Evolutionary conservation across 1,140 invertebrate genomes (phyloP), one percentile per base, ranked within the genome.

Genomic region (Aphaenogaster rudis): DNA sequence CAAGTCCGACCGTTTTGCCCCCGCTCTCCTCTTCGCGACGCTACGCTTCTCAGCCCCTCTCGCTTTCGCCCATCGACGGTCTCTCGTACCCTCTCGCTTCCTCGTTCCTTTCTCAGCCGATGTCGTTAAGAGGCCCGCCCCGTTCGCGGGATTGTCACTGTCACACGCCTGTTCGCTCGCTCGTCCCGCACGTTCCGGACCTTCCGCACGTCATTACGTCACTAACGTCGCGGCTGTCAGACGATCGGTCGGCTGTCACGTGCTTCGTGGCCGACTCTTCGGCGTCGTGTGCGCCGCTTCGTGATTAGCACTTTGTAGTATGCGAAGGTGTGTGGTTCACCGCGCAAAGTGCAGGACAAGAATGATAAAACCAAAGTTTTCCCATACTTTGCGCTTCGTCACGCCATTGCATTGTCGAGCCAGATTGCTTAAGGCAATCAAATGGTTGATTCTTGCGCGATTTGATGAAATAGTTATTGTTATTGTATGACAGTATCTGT

Each of bases 1-100:
- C 95, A 95, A 95, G 94, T 95, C 95, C 94, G 94, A 93, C 94
- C 82, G 59, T 77, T 88, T 66, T 77, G 52, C 84, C 81, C 64
- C 64, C 81, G 72, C 67, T 88, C 81, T 59, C 80, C 61, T 66
- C 80, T 59, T 36, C 71, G 15, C 42, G 15, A 74, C 78, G 54
- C 84, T 77, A 69, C 57, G 39, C 74, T 86, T 74, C 66, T 91
- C 88, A 81, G 42, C 84, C 54, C 17, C 48, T 81, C 48, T 36
- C 61, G 84, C 74, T 80, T 5, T 21, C n/a, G n/a, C 33, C 17
- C 13, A 28, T 42, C n/a, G 9, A 9, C 45, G 45, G 52, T 39
- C 33, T 87, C 76, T 78, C 64, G 57, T 72, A 63, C 28, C 21
- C 21, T 85, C 82, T 64, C 76, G 48, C 81, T 88, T 86, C 78